Evolutionary conservation across 2,113 vertebrate species (phyloP), one percentile per base, ranked within the genome.

Genomic region (Eulemur rufifrons): DNA sequence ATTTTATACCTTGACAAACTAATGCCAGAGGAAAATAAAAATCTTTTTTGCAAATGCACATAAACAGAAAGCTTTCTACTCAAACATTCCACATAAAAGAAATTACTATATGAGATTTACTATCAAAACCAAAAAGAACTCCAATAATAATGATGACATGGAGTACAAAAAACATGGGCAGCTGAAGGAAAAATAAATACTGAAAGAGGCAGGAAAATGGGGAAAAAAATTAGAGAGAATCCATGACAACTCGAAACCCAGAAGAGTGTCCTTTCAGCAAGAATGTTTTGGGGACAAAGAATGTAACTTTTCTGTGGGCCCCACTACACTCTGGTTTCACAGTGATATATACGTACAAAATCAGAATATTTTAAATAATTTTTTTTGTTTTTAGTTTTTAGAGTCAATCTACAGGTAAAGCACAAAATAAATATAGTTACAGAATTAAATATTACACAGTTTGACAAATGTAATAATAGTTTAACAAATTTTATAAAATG

Each of bases 21-120:
- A 74, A n/a, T 32, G 8, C 2, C 45, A 29, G 2, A 66, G 39
- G 21, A 18, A 86, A 89, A 66, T 11, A 68, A 73, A 64, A 32
- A 54, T 68, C 25, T 82, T 47, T 37, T 96, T 74, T 81, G 42
- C 23, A 96, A 94, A 54, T 88, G 52, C n/a, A 74, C 47, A n/a
- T 42, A 21, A 78, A 47, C 6, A 45, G 34, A 14, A 42, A 64
- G 21, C 14, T 76, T 91, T 39, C 20, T 34, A 50, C 5, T 39
- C 66, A 86, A 42, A 14, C 15, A 61, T 39, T 59, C 45, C 68
- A 27, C 47, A 32, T 10, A 23, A 27, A 74, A 80, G 78, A 84
- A 77, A 66, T 15, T 29, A 61, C 45, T 66, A 23, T 18, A 34
- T 3, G 34, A 68, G 4, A 69, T 76, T 66, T 29, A 68, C 42